Evolutionary conservation across 2,888 invertebrate species (phyloP).

Genomic region (Drosophila neutralis): DNA sequence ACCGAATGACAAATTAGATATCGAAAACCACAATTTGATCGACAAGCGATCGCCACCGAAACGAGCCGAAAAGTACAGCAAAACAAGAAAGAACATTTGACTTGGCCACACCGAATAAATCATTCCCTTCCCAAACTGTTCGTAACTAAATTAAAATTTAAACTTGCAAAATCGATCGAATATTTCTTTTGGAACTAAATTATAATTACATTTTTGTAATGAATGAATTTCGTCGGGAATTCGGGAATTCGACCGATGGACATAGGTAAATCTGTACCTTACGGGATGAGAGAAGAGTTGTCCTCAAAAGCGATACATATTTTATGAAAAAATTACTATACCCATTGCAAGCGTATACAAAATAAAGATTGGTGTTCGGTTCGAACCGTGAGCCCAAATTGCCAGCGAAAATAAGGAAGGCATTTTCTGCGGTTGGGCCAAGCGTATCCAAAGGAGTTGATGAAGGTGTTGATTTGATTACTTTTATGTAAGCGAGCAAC

Average conservation of each 20-base stretch:
- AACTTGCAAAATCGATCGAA: background rate
- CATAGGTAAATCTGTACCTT: background rate
- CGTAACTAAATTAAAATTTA: background rate
- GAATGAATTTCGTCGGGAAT: background rate
- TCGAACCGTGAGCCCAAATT: constrained; percentile 61
- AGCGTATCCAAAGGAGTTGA: constrained; percentile 77
- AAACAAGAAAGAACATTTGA: constrained; percentile 5
- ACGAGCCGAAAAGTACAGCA: constrained; percentile 18
- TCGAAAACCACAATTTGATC: constrained; percentile 80
- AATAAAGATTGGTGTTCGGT: constrained; percentile 54
- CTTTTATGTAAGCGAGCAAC: constrained; percentile 76
- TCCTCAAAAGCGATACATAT: background rate
- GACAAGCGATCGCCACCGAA: constrained; percentile 80
- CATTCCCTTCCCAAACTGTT: background rate
- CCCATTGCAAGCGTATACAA: background rate
- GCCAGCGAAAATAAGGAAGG: constrained; percentile 67
- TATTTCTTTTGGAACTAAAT: too few species aligned
- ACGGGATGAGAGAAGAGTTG: background rate
- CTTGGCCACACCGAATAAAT: background rate
- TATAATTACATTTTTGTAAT: background rate
- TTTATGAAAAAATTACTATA: background rate
- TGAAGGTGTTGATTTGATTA: constrained; percentile 84
- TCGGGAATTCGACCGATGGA: background rate
- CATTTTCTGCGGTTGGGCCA: constrained; percentile 65
- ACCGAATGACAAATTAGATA: constrained; percentile 83